Evolutionary conservation across 2,113 vertebrate species (phyloP).

Genomic region (Prunella himalayana): DNA sequence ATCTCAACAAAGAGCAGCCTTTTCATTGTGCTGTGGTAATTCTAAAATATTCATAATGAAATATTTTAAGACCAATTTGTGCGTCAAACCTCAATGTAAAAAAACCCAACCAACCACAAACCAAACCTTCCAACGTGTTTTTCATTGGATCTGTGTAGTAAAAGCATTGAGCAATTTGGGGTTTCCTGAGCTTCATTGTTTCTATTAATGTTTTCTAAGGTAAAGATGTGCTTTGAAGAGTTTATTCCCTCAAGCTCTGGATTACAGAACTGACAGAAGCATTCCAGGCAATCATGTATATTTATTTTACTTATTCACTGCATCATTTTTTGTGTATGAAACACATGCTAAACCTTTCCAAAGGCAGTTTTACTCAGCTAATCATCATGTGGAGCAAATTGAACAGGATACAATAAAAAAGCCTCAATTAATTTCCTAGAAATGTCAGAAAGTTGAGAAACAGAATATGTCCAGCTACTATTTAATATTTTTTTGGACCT

Average conservation of each 20-base stretch:
- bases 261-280: not conserved
- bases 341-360: constrained; percentile 8
- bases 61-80: constrained; percentile 11
- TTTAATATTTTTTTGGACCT: not conserved
- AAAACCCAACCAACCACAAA: not conserved
- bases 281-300: constrained; percentile 6
- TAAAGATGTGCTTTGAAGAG: constrained; percentile 36
- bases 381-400: constrained; percentile 1
- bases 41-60: not conserved
- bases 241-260: not conserved
- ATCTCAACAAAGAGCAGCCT: not conserved
- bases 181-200: not conserved
- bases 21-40: not conserved
- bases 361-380: constrained; percentile 5
- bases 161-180: not conserved
- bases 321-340: constrained; percentile 18
- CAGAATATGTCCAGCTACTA: not conserved
- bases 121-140: not conserved
- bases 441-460: not conserved
- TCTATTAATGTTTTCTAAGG: not conserved
- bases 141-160: not conserved
- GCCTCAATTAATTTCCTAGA: not conserved
- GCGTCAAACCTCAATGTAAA: not conserved
- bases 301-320: constrained; percentile 23
- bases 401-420: not conserved